Evolutionary conservation across 2,113 vertebrate species (phyloP), one percentile per base, ranked within the genome.

Genomic region (Channa argus): DNA sequence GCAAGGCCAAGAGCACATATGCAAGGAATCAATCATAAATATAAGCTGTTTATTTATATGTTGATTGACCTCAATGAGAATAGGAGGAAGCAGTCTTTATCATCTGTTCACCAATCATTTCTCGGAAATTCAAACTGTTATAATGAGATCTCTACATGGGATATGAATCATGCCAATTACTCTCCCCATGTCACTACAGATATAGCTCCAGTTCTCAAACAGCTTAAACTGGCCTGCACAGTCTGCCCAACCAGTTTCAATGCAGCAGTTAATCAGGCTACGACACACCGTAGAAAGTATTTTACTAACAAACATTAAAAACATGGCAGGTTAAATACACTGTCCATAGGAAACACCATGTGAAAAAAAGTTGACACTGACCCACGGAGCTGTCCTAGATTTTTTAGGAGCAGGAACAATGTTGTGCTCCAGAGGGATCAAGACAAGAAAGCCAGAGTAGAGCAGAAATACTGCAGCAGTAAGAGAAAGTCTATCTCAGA

Each of bases 161-260:
- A 60, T 59, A 66, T 82, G 65, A 87, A 84, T 87, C 77, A 83
- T 69, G 75, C 71, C 77, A 89, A 88, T 84, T 84, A 89, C 88
- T 86, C 77, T 77, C 72, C 72, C 58, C 33, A 67, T 74, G 80
- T 86, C 85, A 86, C 56, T 68, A 71, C 47, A 69, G 77, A 81
- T 82, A 69, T 36, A 82, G 71, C 72, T 59, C 59, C 72, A 73
- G 63, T 63, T 60, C 49, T 71, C 63, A 46, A 69, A 73, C 59
- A 65, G 71, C 45, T 80, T 82, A 77, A 74, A 87, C 85, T 63
- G 75, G 61, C 66, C 71, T 60, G 70, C 53, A 71, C 82, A 77
- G 61, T 83, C 73, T 11, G 50, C 37, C 66, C 73, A 79, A 86
- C 68, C 56, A 59, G 72, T 14, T 70, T 58, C 63, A 67, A 61